Base-by-base conservation (phyloP, 2,113 vertebrate species). In the Talpa occidentalis region DNA sequence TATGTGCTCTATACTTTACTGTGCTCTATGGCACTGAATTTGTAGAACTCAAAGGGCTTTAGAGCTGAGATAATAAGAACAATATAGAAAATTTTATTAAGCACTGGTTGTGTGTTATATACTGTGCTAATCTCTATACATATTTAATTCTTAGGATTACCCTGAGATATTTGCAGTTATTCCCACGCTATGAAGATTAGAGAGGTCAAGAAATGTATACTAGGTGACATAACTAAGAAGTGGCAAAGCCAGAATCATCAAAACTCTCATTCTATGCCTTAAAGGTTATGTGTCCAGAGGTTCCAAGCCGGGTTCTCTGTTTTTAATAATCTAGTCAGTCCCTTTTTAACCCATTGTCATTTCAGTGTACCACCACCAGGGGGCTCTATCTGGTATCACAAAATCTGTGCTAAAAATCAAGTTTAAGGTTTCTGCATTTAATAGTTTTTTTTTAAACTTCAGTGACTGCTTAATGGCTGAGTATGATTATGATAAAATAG, bases 391-490 rank as follows among this genome's bases (percentile, higher is more conserved):
- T 22, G 26, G 28, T 35, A 1, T 62, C 16, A 72, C 14, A 59
- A 83, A 70, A 89, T 88, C 28, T 42, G 32, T 47, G 30, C 62
- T 66, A 22, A 92, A 93, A 83, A 40, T 11, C 10, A 86, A 1
- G 24, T 86, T 85, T 47, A 19, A 77, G 82, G 67, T 94, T 42
- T 74, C 47, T 86, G 14, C 37, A 19, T 64, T 92, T 74, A 22
- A 6, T 89, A 26, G 84, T 94, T 96, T 77, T 67, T 84, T 89
- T 93, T 35, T 85, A 67, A 62, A 64, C 30, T 56, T 76, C 8
- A 87, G n/a, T 17, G n/a, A 70, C 54, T 91, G 54, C 56, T 90
- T 87, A 93, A 60, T 90, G 85, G 49, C 37, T 88, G 77, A 95
- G 42, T 70, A 40, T 86, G 56, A 60, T 59, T 64, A 40, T 86